Base-by-base conservation (phyloP, 1,140 invertebrate genomes). In the Campodea augens region DNA sequence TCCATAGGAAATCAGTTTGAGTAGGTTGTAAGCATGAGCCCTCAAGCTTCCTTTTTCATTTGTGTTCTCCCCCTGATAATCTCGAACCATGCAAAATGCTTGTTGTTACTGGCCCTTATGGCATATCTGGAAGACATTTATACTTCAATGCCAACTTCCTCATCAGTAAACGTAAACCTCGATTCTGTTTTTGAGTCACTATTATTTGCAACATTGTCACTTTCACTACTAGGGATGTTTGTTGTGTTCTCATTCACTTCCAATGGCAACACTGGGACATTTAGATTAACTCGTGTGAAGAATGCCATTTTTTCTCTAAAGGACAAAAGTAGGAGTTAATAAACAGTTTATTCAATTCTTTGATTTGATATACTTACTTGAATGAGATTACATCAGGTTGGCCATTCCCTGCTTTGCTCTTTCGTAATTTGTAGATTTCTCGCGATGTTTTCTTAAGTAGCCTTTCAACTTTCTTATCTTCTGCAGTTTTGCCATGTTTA, bases 281-380 rank as follows among this genome's bases (percentile, higher is more conserved):
- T 77, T 19, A 78, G 57, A 54, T 82, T 83, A 4, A 77, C 72
- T 47, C 78, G 70, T 1, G 86, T 90, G 59, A 93, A 91, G 64
- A 93, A 93, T 12, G 87, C 83, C 77, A 93, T 93, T 64, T 91
- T 92, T 64, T 91, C 87, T 69, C 87, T 91, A 65, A 20, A 70
- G 68, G 54, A 32, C 47, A 32, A 43, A 47, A 15, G 12, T 39
- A 10, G 7, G 19, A 50, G 29, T 38, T 13, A n/a, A 43, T 25
- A 25, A 29, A 39, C n/a, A 25, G 20, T 18, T 25, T 25, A 22
- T 19, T 27, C 29, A 44, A 38, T 19, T 5, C 18, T 19, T 12
- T 36, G 44, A n/a, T n/a, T n/a, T n/a, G n/a, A n/a, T 32, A 48
- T 46, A 77, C 80, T 74, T 64, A 93, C 88, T 87, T 90, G 64